Conservation (phyloP, 2,797 vertebrate species). For the Enteromius paludinosus region DNA sequence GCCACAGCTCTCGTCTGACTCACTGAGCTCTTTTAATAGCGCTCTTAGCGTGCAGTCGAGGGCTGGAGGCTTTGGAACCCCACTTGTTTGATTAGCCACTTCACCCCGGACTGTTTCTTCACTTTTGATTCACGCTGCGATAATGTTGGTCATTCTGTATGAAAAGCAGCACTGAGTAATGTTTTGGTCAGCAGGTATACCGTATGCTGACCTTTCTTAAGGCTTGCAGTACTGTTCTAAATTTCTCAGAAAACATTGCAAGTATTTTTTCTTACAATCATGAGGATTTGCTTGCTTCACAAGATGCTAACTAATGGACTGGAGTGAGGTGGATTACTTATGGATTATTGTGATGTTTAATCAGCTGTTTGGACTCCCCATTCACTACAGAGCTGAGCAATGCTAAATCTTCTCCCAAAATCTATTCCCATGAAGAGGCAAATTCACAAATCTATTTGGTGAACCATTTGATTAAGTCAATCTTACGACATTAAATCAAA, state of each 20-base stretch:
- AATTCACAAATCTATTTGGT: neutral
- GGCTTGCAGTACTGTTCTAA: neutral
- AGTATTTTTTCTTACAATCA: neutral
- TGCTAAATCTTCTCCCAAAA: neutral
- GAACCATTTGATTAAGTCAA: neutral
- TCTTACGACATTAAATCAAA: neutral
- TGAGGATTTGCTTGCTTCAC: too few species aligned
- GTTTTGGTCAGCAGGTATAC: neutral
- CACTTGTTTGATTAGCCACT: slow-evolving; percentile 56
- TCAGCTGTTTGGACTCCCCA: neutral
- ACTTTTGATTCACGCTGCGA: neutral
- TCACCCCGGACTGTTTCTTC: slow-evolving; percentile 28
- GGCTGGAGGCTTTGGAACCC: slow-evolving; percentile 32
- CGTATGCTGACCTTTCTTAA: neutral
- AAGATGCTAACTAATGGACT: too few species aligned
- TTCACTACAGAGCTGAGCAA: neutral
- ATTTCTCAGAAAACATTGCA: neutral
- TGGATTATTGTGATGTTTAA: neutral
- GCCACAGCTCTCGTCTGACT: slow-evolving; percentile 46
- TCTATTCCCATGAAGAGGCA: neutral
- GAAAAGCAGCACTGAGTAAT: neutral
- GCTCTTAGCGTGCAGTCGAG: neutral
- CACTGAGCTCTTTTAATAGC: slow-evolving; percentile 31
- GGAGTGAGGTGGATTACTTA: neutral
- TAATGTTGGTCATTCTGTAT: neutral